Percentiles rank a stretch among this genome's conserved stretches.
Evolutionary conservation across 2,888 invertebrate species (phyloP).

Genomic region (Philopedon plagiatum): DNA sequence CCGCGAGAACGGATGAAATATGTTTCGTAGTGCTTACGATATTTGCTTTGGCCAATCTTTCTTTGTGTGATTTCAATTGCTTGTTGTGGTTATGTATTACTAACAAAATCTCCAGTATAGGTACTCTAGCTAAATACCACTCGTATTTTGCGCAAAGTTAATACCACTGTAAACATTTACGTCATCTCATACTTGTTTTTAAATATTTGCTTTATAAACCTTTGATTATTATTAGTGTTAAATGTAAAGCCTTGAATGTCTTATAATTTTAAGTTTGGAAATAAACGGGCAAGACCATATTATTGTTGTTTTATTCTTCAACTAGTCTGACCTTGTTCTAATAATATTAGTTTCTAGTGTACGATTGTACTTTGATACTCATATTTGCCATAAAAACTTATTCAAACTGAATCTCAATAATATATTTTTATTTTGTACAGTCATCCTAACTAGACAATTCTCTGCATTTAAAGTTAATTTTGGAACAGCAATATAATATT

Average conservation of each 20-base stretch:
- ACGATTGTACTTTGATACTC: slow-evolving; percentile 37
- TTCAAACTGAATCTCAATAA: not conserved
- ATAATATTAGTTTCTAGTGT: slow-evolving; percentile 16
- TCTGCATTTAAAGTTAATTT: not conserved
- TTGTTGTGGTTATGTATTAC: slow-evolving; percentile 39
- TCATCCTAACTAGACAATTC: not conserved
- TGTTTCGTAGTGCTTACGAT: slow-evolving; percentile 16
- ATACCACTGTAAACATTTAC: slow-evolving; percentile 49
- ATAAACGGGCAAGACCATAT: slow-evolving; percentile 9
- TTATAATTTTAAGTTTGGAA: slow-evolving; percentile 13
- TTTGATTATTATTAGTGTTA: slow-evolving; percentile 2
- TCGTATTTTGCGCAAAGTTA: slow-evolving; percentile 17
- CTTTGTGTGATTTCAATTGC: slow-evolving; percentile 3
- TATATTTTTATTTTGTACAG: not conserved
- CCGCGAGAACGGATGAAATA: slow-evolving; percentile 18
- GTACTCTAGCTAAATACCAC: slow-evolving; percentile 9
- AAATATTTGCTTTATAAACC: slow-evolving; percentile 27
- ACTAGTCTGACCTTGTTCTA: slow-evolving; percentile 29
- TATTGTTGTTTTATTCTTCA: slow-evolving; percentile 19
- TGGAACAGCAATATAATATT: no score
- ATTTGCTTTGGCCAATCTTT: slow-evolving; percentile 9
- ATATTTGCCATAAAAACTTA: not conserved
- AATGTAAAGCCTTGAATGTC: slow-evolving; percentile 16
- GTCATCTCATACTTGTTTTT: slow-evolving; percentile 39
- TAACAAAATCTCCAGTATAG: slow-evolving; percentile 14